Base-by-base conservation (phyloP, 1,140 invertebrate species). In the Drosophila nigrodunni region DNA sequence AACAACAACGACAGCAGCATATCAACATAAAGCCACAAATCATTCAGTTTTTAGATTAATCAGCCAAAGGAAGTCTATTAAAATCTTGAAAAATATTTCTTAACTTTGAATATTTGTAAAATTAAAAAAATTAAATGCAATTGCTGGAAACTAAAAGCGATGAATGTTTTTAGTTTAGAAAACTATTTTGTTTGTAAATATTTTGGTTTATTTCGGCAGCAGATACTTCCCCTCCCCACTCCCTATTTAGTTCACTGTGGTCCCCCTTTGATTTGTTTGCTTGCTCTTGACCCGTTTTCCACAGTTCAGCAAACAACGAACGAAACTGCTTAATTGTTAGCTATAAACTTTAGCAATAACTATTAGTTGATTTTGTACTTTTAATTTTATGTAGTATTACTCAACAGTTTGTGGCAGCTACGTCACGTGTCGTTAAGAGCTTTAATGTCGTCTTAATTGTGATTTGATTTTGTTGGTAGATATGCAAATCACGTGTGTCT, bases 261-360 rank as follows among this genome's bases (percentile, higher is more conserved):
- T 8, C 21, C 9, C 18, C 41, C 15, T 10, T 30, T 39, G 18
- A 41, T 47, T 44, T 25, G 9, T 74, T 13, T 54, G n/a, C 7
- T 9, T 65, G 67, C 67, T 69, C 73, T 75, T 75, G 67, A 75
- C 73, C 73, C 39, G 54, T 44, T 75, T 75, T 50, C 54, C 67
- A 71, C 59, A 71, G 70, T 73, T 73, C 64, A 66, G 61, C 69
- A 65, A 58, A n/a, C 66, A 59, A n/a, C 52, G 54, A 43, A 73
- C 52, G 54, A 43, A 73, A 43, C 54, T 34, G 37, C 9, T 21
- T 37, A 58, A 52, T 61, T 69, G 59, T 69, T 37, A 75, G 43
- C 60, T 50, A 73, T 55, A 54, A 58, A 76, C 44, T 74, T 64
- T 37, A 49, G 15, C 50, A 8, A 15, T 30, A 35, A 50, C n/a